Evolutionary conservation across 2,113 vertebrate species (phyloP).

Genomic region (Circaetus gallicus): DNA sequence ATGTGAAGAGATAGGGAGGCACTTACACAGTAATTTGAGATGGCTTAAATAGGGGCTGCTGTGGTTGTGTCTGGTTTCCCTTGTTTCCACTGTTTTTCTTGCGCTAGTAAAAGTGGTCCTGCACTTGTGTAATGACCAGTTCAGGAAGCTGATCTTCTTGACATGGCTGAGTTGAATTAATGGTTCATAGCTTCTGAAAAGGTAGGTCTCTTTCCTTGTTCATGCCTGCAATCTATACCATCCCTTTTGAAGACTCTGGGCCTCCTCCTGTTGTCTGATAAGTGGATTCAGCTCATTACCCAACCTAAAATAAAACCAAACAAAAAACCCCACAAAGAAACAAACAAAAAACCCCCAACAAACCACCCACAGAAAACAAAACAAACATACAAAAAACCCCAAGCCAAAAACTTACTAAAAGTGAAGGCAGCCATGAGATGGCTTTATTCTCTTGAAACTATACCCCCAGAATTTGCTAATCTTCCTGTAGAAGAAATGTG

Average conservation of each 20-base stretch:
- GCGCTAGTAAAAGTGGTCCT: neutral
- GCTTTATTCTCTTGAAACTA: neutral
- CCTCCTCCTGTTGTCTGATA: neutral
- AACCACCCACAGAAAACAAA: neutral
- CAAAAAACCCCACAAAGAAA: neutral
- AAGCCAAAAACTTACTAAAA: neutral
- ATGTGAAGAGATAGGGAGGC: neutral
- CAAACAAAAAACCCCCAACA: neutral
- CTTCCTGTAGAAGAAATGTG: neutral
- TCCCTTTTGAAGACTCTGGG: neutral
- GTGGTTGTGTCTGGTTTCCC: neutral
- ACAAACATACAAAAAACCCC: neutral
- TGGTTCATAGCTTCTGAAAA: neutral
- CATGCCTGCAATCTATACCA: neutral
- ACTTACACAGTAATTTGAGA: neutral
- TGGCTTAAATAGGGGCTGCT: neutral
- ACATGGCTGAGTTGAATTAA: neutral
- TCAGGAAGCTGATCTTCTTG: neutral
- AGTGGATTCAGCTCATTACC: neutral
- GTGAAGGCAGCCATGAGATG: neutral
- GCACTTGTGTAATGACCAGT: neutral
- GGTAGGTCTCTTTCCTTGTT: neutral
- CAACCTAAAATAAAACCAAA: neutral
- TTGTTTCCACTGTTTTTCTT: neutral
- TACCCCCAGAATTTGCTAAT: neutral